Evolutionary conservation across 1,140 invertebrate genomes (phyloP).

Genomic region (Acromyrmex charruanus): DNA sequence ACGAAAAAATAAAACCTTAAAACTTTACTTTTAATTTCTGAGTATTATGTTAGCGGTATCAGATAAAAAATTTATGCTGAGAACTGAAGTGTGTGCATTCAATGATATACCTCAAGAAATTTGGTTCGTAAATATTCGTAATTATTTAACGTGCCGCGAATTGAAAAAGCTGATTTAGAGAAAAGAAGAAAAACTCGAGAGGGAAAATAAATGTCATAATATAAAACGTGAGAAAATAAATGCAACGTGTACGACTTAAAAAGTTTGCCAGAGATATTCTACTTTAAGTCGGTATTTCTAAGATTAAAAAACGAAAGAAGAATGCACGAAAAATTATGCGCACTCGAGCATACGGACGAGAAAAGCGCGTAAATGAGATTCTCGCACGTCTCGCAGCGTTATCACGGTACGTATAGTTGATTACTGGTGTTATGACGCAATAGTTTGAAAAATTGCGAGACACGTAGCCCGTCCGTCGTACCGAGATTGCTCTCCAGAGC

Average conservation of each 20-base stretch:
- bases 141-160: too few species aligned
- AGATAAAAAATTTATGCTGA: too few species aligned
- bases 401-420: constrained; percentile 53
- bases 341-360: constrained; percentile 6
- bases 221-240: constrained; percentile 7
- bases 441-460: constrained; percentile 62
- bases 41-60: too few species aligned
- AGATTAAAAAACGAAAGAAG: constrained; percentile 11
- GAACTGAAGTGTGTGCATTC: too few species aligned
- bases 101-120: too few species aligned
- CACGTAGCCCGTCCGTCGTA: constrained; percentile 58
- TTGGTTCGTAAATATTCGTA: too few species aligned
- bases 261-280: constrained; percentile 4
- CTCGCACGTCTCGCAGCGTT: constrained; percentile 49
- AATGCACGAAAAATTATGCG: constrained; percentile 38
- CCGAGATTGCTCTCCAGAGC: constrained; percentile 54
- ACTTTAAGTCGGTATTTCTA: not conserved
- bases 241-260: not conserved
- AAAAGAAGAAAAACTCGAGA: not conserved
- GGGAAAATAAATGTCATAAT: not conserved
- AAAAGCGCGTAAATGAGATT: constrained; percentile 42
- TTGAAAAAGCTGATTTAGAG: not conserved
- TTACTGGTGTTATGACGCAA: constrained; percentile 51
- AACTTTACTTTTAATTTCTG: too few species aligned
- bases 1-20: too few species aligned